Percentiles rank a stretch among this genome's conserved stretches.
Conservation (phyloP, 2,888 invertebrate species). For the Catocala fraxini region DNA sequence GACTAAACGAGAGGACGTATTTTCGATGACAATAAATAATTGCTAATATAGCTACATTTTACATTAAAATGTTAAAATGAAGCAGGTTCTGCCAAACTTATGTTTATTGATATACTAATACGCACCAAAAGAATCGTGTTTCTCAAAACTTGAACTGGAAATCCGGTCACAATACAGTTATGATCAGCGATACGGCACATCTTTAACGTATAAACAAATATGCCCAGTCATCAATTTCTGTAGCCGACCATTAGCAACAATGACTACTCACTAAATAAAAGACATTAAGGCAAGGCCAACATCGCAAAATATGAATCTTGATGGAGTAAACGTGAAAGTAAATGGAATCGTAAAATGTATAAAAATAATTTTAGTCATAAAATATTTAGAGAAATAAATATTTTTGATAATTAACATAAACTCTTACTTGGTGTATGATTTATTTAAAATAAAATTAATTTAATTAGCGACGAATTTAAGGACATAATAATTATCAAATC, state of each 20-base stretch:
- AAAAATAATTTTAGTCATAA: neutral
- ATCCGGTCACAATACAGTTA: slow-evolving; percentile 59
- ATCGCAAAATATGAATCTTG: slow-evolving; percentile 16
- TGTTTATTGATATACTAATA: slow-evolving; percentile 20
- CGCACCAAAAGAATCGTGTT: slow-evolving; percentile 24
- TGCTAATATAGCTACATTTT: neutral
- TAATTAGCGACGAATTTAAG: no score
- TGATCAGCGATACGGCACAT: slow-evolving; percentile 42
- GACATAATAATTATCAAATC: no score
- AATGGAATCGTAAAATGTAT: slow-evolving; percentile 14
- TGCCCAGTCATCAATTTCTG: slow-evolving; percentile 51
- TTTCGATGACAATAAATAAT: no score
- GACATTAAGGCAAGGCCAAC: slow-evolving; percentile 36
- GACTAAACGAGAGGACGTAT: no score
- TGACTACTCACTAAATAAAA: slow-evolving; percentile 33
- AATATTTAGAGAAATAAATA: no score
- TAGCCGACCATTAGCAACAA: slow-evolving; percentile 37
- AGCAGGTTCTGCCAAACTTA: slow-evolving; percentile 6
- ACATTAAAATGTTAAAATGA: neutral
- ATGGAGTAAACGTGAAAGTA: slow-evolving; percentile 30
- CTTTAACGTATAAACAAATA: slow-evolving; percentile 40
- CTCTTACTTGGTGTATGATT: no score
- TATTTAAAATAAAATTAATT: no score
- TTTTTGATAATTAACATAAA: no score
- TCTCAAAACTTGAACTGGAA: slow-evolving; percentile 46